Evolutionary conservation across 2,888 invertebrate genomes (phyloP), one percentile per base, ranked within the genome.

Genomic region (Synergus gifuensis): DNA sequence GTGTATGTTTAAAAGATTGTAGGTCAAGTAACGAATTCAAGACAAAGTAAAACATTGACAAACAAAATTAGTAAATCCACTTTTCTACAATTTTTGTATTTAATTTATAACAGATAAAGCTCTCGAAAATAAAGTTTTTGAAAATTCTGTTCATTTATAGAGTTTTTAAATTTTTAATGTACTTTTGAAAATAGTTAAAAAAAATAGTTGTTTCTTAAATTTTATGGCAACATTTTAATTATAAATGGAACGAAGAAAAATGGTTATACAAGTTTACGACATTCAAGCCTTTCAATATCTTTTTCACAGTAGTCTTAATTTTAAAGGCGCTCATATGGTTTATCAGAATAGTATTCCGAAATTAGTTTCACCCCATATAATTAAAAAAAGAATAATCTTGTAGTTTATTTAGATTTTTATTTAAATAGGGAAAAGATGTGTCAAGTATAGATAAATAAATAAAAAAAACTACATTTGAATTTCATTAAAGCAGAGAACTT

Each of bases 11-110:
- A 12, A 69, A 44, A 11, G 44, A 28, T 69, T 22, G 49, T 36
- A 54, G 69, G 69, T 49, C 69, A 69, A 46, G 49, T 49, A 69
- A 69, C 28, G 28, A 69, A 69, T 69, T 49, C n/a, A 40, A 28
- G 22, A 8, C 12, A 60, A 22, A 60, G 60, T 60, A n/a, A 9
- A n/a, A n/a, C n/a, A 54, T 54, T 9, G n/a, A n/a, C 54, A 54
- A 54, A 54, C 8, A 54, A n/a, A 54, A n/a, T 54, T 9, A n/a
- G n/a, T 54, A n/a, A 54, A 54, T 2, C 16, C 9, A 54, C 9
- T 54, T 9, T 54, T n/a, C n/a, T n/a, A 54, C 36, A 36, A 36
- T 36, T 36, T 36, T 4, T 36, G 5, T 36, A 36, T 36, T 5
- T 36, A 36, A 36, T 36, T 36, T 36, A 36, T 5, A 36, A 36